phyloP scores from a whole-genome alignment of 2,888 invertebrate genomes.

The Lissocephala sabroskyi region DNA sequence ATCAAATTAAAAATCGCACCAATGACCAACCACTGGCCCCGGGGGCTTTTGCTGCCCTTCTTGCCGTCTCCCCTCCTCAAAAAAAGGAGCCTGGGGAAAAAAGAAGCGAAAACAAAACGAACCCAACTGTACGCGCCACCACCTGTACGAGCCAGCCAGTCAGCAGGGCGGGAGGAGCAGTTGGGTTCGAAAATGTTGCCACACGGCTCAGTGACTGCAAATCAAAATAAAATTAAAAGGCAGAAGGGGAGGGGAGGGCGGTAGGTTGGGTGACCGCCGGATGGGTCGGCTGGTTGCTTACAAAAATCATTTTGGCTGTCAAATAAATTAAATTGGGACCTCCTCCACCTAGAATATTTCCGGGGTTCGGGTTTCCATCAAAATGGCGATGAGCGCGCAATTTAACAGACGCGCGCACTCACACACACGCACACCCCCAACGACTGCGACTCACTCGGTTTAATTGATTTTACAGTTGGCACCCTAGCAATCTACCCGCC shows the following conservation, averaged over 20 bases:
- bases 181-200: slow-evolving; percentile 29
- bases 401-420: slow-evolving; percentile 34
- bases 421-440: slow-evolving; percentile 12
- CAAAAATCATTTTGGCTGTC: slow-evolving; percentile 53
- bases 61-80: neutral
- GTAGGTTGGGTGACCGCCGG: neutral
- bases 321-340: slow-evolving; percentile 52
- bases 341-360: no score
- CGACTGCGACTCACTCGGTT: slow-evolving; percentile 41
- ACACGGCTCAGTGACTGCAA: slow-evolving; percentile 48
- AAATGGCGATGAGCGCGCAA: slow-evolving; percentile 58
- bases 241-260: no score
- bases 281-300: slow-evolving; percentile 3
- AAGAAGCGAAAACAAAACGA: neutral
- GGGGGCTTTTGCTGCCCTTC: slow-evolving; percentile 12
- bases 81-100: neutral
- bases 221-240: slow-evolving; percentile 49
- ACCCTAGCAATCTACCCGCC: neutral
- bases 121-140: neutral
- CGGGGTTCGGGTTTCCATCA: slow-evolving; percentile 17
- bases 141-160: neutral
- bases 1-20: slow-evolving; percentile 62
- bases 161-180: no score
- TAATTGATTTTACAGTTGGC: slow-evolving; percentile 52
- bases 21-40: slow-evolving; percentile 52